These are phyloP conservation scores for Etheostoma perlongum DNA, from an alignment of 2,797 vertebrate genomes.

Conservation along the genomic window DNA sequence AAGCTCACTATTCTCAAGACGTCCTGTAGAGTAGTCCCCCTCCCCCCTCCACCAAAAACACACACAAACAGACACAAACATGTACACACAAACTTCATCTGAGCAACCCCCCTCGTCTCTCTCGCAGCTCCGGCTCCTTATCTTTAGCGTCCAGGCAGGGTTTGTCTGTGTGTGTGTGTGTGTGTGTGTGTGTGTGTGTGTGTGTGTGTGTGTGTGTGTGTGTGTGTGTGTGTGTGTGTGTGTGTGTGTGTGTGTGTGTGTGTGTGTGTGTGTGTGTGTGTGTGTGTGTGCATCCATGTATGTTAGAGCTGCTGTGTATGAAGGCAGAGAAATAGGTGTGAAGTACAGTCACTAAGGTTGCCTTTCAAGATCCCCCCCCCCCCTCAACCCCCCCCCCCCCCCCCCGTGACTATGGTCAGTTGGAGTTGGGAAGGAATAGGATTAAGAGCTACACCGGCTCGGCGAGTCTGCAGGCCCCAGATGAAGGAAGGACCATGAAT, in stretches of 20 bases:
- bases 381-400: constrained; percentile 13
- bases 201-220: too few relatives aligned
- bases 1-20: constrained; percentile 71
- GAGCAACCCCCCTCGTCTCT: constrained; percentile 42
- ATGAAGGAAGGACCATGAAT: constrained; percentile 48
- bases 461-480: constrained; percentile 17
- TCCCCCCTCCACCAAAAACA: constrained; percentile 29
- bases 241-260: too few relatives aligned
- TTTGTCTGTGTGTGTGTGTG: constrained; percentile 64
- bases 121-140: constrained; percentile 79
- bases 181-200: constrained; percentile 21
- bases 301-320: constrained; percentile 56
- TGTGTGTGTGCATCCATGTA: constrained; percentile 44
- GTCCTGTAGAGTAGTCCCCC: constrained; percentile 68
- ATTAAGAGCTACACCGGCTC: constrained; percentile 55
- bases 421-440: constrained; percentile 54
- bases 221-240: constrained; percentile 58
- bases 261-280: constrained; percentile 25
- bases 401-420: constrained; percentile 41
- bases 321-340: constrained; percentile 76
- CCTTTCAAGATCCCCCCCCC: constrained; percentile 68
- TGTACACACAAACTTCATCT: constrained; percentile 52
- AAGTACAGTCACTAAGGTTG: constrained; percentile 77
- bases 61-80: constrained; percentile 61
- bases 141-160: constrained; percentile 82